These are phyloP conservation scores for Epicampocera succincta DNA, from an alignment of 2,888 invertebrate species.

Conservation along the genomic window DNA sequence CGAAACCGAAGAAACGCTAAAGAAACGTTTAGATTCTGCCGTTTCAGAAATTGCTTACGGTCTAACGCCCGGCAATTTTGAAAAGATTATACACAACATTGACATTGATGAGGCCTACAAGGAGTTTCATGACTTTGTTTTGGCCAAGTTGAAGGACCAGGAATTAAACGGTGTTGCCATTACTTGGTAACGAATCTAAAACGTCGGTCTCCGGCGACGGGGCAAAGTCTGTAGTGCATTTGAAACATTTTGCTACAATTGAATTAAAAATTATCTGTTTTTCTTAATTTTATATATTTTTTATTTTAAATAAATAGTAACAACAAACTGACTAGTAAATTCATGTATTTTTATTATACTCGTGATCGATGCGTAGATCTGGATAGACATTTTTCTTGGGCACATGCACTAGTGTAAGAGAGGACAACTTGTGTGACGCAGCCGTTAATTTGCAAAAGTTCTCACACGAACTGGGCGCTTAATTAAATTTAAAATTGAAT, in stretches of 20 bases:
- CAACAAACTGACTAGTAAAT: too few relatives aligned
- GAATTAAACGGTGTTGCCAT: slow-evolving; percentile 82
- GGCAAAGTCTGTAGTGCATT: slow-evolving; percentile 31
- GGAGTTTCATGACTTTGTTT: slow-evolving; percentile 87
- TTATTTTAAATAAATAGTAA: slow-evolving; percentile 2
- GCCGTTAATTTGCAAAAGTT: too few relatives aligned
- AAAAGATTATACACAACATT: slow-evolving; percentile 91
- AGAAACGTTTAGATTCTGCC: slow-evolving; percentile 89
- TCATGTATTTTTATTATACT: too few relatives aligned
- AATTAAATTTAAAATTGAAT: too few relatives aligned
- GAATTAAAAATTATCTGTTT: neutral
- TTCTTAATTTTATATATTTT: neutral
- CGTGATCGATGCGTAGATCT: too few relatives aligned
- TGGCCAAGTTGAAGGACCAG: slow-evolving; percentile 84
- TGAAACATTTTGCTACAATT: slow-evolving; percentile 19
- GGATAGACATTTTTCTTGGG: too few relatives aligned
- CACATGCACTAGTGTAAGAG: too few relatives aligned
- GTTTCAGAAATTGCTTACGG: slow-evolving; percentile 92
- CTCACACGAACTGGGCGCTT: too few relatives aligned
- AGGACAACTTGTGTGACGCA: too few relatives aligned
- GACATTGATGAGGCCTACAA: slow-evolving; percentile 90
- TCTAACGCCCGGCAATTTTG: slow-evolving; percentile 87
- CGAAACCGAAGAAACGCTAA: slow-evolving; percentile 93
- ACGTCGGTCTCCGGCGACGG: neutral
- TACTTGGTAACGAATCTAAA: slow-evolving; percentile 56